These are phyloP conservation scores for Sebastes alutus DNA, from an alignment of 2,797 vertebrate species.

Conservation along the genomic window DNA sequence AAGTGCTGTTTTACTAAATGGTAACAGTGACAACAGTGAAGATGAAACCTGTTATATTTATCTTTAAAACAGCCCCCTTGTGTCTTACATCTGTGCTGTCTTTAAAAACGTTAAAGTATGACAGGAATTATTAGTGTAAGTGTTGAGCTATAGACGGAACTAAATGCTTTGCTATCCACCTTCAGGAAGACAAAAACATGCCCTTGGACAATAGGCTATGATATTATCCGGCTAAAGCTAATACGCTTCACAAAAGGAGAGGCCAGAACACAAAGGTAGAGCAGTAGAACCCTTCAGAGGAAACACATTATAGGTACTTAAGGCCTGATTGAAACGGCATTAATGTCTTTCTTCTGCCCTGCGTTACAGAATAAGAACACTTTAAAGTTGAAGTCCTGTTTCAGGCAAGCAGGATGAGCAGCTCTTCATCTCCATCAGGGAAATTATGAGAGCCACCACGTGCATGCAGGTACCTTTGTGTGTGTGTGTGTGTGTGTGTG, in stretches of 20 bases:
- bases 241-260: not conserved
- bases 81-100: not conserved
- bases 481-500: not conserved
- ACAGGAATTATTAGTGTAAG: not conserved
- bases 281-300: slow-evolving; percentile 2
- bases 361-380: not conserved
- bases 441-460: not conserved
- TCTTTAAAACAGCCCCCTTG: not conserved
- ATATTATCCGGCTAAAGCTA: not conserved
- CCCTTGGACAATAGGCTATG: not conserved
- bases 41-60: not conserved
- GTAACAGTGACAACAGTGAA: not conserved
- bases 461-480: not conserved
- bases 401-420: not conserved
- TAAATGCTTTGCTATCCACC: not conserved
- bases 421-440: not conserved
- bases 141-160: not conserved
- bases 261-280: not conserved
- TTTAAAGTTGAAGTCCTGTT: not conserved
- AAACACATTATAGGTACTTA: slow-evolving; percentile 24
- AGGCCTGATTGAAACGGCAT: not conserved
- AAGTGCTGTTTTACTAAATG: not conserved
- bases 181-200: not conserved
- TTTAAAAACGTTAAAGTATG: not conserved
- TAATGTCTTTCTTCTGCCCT: slow-evolving; percentile 4